Base-by-base conservation (phyloP, 30 jellyfish, hydroid and myxozoan species). In the Hydractinia echinata region DNA sequence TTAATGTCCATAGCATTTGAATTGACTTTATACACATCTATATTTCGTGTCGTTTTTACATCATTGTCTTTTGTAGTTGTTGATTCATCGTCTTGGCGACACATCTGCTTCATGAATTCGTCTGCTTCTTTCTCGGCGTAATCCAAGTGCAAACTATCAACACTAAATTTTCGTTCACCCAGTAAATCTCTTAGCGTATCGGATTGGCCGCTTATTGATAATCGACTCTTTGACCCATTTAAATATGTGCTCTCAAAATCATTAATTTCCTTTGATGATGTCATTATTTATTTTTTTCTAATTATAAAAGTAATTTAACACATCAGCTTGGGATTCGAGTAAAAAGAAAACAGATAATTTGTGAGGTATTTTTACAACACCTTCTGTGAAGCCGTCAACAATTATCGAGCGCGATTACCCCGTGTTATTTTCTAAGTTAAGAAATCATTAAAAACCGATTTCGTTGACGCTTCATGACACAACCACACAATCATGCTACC, bases 81-180 rank as follows among this genome's bases (percentile, higher is more conserved):
- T 18, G 16, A 10, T 74, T 74, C 67, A 4, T 13, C 76, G 15
- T 7, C 49, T 66, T 66, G 10, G 10, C 14, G 10, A 66, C 21
- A 13, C 21, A 66, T 13, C 7, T 74, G 51, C 54, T 74, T 58
- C n/a, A 54, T 74, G 68, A 74, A 74, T 30, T 77, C 85, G 54
- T 77, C 60, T 10, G 85, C 85, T 55, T 77, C 85, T 18, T 15
- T 54, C 74, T 77, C 85, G 8, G 85, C 85, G 54, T 77, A 53
- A 51, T 55, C 15, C 60, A 77, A 77, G 53, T 61, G 13, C 9
- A 77, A 55, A 3, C 81, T 77, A 18, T 77, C 85, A 18, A 55
- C 53, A 48, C 85, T 77, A 10, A 20, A 20, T 15, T 54, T 71
- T 20, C 81, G 81, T n/a, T 71, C 8, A 64, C 44, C 44, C 44